Conservation (phyloP, 2,888 invertebrate genomes). For the Quadriops clusia region DNA sequence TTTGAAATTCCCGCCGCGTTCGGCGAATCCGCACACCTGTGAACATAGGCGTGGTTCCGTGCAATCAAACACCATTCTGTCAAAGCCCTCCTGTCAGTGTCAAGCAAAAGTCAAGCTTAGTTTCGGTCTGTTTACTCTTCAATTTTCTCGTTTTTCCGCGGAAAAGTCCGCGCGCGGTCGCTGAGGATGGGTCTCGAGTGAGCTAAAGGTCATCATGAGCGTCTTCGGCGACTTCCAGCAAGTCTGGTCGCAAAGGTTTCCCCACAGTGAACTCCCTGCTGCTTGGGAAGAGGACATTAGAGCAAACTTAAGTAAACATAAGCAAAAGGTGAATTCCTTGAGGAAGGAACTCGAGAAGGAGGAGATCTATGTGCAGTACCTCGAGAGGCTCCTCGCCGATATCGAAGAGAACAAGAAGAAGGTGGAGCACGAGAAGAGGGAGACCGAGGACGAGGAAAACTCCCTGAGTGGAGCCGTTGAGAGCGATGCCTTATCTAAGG, state of each 20-base stretch:
- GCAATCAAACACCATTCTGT: no score
- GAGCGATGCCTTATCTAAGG: conserved; percentile 22
- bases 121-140: no score
- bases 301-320: conserved; percentile 79
- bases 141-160: no score
- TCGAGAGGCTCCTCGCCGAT: conserved; percentile 73
- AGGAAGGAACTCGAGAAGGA: conserved; percentile 82
- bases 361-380: conserved; percentile 80
- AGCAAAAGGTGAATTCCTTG: conserved; percentile 69
- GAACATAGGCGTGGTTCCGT: no score
- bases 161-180: no score
- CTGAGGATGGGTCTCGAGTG: no score
- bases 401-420: conserved; percentile 69
- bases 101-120: no score
- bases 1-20: no score
- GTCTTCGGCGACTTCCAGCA: conserved; percentile 85
- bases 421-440: conserved; percentile 31
- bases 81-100: no score
- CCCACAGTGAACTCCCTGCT: conserved; percentile 78
- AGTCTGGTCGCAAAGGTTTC: conserved; percentile 85
- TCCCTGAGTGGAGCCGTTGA: conserved; percentile 17
- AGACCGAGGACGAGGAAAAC: conserved; percentile 17
- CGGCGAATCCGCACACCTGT: no score
- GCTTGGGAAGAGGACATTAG: conserved; percentile 90
- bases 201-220: no score